These are phyloP conservation scores for Lerista edwardsae DNA, from an alignment of 2,797 vertebrate species.

Conservation along the genomic window DNA sequence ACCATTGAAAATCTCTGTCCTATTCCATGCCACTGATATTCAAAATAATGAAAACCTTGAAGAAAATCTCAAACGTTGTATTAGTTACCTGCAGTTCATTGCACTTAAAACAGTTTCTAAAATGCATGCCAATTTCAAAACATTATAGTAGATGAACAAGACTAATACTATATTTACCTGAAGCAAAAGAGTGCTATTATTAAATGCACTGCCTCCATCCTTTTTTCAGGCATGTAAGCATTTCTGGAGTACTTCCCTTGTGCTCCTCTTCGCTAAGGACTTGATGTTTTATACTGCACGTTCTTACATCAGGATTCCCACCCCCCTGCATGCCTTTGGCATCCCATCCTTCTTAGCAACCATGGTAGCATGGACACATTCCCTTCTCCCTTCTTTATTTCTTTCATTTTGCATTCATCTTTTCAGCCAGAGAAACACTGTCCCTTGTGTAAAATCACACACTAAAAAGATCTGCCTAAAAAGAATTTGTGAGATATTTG, in stretches of 20 bases:
- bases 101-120: neutral
- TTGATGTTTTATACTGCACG: neutral
- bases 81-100: neutral
- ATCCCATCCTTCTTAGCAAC: constrained; percentile 10
- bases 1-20: too few species aligned
- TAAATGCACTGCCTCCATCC: neutral
- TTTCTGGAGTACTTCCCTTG: neutral
- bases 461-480: neutral
- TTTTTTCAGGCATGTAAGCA: neutral
- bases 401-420: neutral
- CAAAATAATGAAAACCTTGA: neutral
- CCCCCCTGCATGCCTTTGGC: constrained; percentile 11
- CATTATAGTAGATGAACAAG: neutral
- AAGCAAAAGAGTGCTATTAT: neutral
- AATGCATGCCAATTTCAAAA: neutral
- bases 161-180: neutral
- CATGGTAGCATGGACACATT: constrained; percentile 1
- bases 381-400: neutral
- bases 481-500: neutral
- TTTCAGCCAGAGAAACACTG: neutral
- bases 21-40: neutral
- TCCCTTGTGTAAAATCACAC: neutral
- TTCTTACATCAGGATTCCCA: constrained; percentile 13
- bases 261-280: neutral
- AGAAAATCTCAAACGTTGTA: neutral